phyloP scores from a whole-genome alignment of 2,797 vertebrate genomes.

The Pygocentrus nattereri region DNA sequence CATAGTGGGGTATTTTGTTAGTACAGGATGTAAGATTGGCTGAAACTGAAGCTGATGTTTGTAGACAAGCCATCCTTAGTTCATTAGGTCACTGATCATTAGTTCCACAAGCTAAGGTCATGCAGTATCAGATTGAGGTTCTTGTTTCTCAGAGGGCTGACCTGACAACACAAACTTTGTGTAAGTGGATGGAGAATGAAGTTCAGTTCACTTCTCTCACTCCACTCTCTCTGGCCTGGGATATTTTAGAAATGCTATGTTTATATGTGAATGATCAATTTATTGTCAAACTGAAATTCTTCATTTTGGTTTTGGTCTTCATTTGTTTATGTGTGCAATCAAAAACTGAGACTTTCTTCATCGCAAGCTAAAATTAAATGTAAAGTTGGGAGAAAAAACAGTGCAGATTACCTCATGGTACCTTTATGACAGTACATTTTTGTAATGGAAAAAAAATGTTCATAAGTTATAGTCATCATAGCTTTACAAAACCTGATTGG shows the following conservation, averaged over 20 bases:
- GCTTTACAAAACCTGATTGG: not conserved
- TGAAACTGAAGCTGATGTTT: slow-evolving; percentile 21
- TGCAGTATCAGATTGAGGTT: slow-evolving; percentile 26
- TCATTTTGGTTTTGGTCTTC: no score
- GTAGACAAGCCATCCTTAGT: slow-evolving; percentile 27
- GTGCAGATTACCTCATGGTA: not conserved
- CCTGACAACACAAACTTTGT: not conserved
- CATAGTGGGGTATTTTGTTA: not conserved
- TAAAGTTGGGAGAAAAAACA: not conserved
- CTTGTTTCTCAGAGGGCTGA: slow-evolving; percentile 21
- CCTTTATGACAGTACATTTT: not conserved
- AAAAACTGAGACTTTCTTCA: not conserved
- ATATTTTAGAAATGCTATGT: no score
- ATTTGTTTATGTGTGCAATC: not conserved
- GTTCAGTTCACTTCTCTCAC: slow-evolving; percentile 9
- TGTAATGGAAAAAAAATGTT: no score
- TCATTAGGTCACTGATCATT: slow-evolving; percentile 50
- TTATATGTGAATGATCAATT: no score
- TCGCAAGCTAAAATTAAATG: not conserved
- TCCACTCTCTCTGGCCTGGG: not conserved
- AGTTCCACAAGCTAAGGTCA: slow-evolving; percentile 42
- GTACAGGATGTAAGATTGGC: slow-evolving; percentile 14
- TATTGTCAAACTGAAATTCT: no score
- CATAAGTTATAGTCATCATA: not conserved
- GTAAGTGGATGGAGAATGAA: not conserved